Evolutionary conservation across 92 coral and sea anemone genomes (phyloP).

Genomic region (Epizoanthus fatuus): DNA sequence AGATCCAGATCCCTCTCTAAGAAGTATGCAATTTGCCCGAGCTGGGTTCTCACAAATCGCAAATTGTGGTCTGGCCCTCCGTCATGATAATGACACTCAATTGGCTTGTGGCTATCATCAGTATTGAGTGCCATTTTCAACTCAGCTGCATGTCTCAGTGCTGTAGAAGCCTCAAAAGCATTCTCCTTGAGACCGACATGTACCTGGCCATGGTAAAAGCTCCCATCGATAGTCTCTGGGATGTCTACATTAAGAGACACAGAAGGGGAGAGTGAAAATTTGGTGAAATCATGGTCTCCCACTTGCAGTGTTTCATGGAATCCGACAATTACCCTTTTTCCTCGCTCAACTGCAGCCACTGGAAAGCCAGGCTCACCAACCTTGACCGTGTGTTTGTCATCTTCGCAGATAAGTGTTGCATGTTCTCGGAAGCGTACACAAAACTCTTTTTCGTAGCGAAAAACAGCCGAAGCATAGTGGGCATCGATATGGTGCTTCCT

Average conservation of each 20-base stretch:
- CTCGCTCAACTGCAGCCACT: too few species aligned
- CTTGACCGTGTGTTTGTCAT: too few species aligned
- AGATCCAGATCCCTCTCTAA: slow-evolving; percentile 42
- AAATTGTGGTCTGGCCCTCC: slow-evolving; percentile 52
- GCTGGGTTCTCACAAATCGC: slow-evolving; percentile 43
- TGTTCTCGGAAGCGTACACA: too few species aligned
- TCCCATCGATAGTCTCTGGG: slow-evolving; percentile 40
- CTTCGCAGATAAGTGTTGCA: too few species aligned
- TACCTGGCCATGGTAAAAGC: slow-evolving; percentile 24
- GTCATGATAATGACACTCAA: neutral
- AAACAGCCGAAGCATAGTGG: too few species aligned
- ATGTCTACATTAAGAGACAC: slow-evolving; percentile 29
- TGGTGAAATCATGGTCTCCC: too few species aligned
- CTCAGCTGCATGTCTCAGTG: slow-evolving; percentile 51
- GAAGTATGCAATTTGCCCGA: slow-evolving; percentile 42
- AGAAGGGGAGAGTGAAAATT: slow-evolving; percentile 27
- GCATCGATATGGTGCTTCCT: too few species aligned
- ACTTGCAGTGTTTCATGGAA: slow-evolving; percentile 18
- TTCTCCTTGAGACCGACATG: too few species aligned
- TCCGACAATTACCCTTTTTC: neutral
- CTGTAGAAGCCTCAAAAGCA: slow-evolving; percentile 26
- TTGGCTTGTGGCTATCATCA: neutral
- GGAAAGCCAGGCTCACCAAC: too few species aligned
- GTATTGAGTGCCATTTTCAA: neutral
- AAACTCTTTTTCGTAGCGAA: too few species aligned